Evolutionary conservation across 2,113 vertebrate genomes (phyloP).

Genomic region (Malurus alboscapulatus): DNA sequence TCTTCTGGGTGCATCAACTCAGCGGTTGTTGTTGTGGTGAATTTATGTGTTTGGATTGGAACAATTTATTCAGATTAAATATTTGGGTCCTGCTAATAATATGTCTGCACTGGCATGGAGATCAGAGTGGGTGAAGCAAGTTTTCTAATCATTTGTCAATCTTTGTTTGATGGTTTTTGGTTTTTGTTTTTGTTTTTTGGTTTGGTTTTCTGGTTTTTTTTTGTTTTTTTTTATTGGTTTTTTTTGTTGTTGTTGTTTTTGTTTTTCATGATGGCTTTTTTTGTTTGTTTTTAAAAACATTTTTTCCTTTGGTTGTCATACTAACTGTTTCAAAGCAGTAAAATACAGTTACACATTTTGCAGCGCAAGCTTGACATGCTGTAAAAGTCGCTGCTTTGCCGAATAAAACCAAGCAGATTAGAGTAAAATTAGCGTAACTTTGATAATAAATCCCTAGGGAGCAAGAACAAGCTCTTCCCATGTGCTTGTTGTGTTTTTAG

Average conservation of each 20-base stretch:
- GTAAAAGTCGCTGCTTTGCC: not conserved
- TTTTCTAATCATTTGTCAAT: not conserved
- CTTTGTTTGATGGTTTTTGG: not conserved
- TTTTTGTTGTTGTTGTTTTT: not conserved
- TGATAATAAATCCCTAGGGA: not conserved
- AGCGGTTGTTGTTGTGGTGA: not conserved
- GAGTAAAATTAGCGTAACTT: not conserved
- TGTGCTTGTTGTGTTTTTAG: conserved; percentile 2
- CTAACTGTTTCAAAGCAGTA: not conserved
- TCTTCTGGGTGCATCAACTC: not conserved
- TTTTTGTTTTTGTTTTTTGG: not conserved
- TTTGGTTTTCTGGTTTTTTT: not conserved
- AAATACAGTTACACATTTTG: not conserved
- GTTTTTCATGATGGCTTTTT: not conserved
- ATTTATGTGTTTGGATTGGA: not conserved
- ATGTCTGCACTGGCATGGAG: not conserved
- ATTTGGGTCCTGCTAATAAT: not conserved
- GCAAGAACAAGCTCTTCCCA: not conserved
- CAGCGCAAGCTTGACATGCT: not conserved
- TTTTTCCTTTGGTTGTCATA: not conserved
- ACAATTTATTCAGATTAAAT: not conserved
- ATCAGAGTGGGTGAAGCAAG: not conserved
- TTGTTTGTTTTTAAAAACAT: not conserved
- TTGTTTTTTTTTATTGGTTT: not conserved
- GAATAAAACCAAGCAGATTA: not conserved